Conservation (phyloP, 2,113 vertebrate species). For the Sisor rabdophorus region DNA sequence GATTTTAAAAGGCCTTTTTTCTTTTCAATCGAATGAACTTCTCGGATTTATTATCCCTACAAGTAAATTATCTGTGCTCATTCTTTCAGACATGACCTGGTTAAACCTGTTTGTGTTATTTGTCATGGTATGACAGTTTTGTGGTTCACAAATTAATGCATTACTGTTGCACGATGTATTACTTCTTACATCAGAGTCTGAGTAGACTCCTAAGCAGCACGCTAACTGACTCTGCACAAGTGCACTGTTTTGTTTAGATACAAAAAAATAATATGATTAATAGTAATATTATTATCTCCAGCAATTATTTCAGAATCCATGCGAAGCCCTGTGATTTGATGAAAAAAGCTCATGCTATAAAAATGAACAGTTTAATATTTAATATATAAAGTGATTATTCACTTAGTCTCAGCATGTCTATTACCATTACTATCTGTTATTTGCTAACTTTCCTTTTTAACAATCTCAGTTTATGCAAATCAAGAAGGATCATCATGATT, state of each 20-base stretch:
- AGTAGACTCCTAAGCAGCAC: neutral
- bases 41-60: slow-evolving; percentile 38
- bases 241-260: neutral
- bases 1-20: slow-evolving; percentile 16
- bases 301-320: slow-evolving; percentile 1
- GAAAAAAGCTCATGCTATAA: slow-evolving; percentile 22
- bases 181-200: neutral
- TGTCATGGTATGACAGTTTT: slow-evolving; percentile 33
- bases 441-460: slow-evolving; percentile 4
- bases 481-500: slow-evolving; percentile 7
- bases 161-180: neutral
- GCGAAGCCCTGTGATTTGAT: neutral
- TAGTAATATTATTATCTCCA: slow-evolving; percentile 10
- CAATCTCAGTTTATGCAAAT: slow-evolving; percentile 31
- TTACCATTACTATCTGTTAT: slow-evolving; percentile 28
- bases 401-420: slow-evolving; percentile 32
- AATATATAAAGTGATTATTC: slow-evolving; percentile 31
- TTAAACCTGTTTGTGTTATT: slow-evolving; percentile 39
- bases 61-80: slow-evolving; percentile 36
- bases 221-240: neutral
- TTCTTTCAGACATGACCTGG: slow-evolving; percentile 44
- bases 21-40: slow-evolving; percentile 26
- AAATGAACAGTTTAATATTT: slow-evolving; percentile 21
- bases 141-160: slow-evolving; percentile 27
- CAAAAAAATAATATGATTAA: neutral